Evolutionary conservation across 2,888 invertebrate species (phyloP).

Genomic region (Rhagonycha lutea): DNA sequence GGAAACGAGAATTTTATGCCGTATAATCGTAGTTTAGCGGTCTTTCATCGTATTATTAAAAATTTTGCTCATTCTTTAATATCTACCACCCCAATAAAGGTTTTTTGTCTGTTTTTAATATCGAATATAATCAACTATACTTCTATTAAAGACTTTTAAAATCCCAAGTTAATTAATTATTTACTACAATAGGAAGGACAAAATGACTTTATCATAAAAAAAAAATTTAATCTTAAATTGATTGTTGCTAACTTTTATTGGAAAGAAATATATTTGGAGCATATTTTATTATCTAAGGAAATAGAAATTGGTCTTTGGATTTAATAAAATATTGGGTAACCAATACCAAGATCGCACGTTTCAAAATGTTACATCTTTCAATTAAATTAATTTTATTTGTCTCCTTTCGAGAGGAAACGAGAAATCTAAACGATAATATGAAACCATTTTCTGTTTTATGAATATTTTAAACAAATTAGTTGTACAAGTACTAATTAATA

Average conservation of each 20-base stretch:
- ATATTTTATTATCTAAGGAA: not conserved
- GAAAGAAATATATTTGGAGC: not conserved
- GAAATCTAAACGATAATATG: not conserved
- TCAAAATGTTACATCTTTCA: no score
- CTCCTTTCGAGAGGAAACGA: not conserved
- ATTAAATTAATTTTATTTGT: no score
- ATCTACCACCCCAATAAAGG: slow-evolving; percentile 2
- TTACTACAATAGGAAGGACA: not conserved
- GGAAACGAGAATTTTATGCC: not conserved
- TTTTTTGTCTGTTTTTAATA: slow-evolving; percentile 14
- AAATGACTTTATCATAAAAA: not conserved
- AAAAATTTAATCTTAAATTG: not conserved
- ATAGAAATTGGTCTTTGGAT: not conserved
- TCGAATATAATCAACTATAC: slow-evolving; percentile 6
- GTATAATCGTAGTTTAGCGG: slow-evolving; percentile 2
- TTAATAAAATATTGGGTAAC: not conserved
- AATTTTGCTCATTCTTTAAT: slow-evolving; percentile 9
- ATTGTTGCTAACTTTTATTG: not conserved
- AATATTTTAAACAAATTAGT: not conserved
- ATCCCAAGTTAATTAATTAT: slow-evolving; percentile 10
- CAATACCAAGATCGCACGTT: no score
- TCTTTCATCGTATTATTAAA: slow-evolving; percentile 4
- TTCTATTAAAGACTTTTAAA: slow-evolving; percentile 3
- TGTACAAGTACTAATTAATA: not conserved
- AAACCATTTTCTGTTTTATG: not conserved